phyloP scores from a whole-genome alignment of 2,113 vertebrate species.

The Dromiciops gliroides region DNA sequence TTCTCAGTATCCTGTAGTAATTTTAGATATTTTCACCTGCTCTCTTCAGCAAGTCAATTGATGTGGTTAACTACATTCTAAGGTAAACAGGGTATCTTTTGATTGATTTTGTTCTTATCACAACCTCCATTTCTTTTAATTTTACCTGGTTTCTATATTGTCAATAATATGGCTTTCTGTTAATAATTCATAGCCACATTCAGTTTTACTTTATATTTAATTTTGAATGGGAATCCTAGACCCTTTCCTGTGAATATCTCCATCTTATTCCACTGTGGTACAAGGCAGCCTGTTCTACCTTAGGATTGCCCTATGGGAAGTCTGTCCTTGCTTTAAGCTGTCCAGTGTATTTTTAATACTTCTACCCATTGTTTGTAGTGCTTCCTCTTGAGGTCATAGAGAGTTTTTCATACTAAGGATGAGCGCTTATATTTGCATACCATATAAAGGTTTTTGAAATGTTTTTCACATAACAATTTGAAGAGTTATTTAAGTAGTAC shows the following conservation, averaged over 20 bases:
- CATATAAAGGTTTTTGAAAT: background rate
- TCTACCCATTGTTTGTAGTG: background rate
- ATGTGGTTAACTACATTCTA: background rate
- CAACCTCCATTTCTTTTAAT: background rate
- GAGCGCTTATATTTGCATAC: background rate
- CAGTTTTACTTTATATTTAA: background rate
- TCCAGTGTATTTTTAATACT: background rate
- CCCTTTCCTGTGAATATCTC: background rate
- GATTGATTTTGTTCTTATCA: background rate
- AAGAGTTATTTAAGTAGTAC: background rate
- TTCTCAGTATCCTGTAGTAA: background rate
- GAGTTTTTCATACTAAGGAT: background rate
- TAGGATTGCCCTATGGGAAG: background rate
- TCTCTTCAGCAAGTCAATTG: rapidly evolving
- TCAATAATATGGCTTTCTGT: background rate
- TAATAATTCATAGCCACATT: background rate
- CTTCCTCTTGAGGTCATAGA: background rate
- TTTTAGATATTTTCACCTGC: background rate
- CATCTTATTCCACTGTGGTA: background rate
- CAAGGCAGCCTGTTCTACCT: background rate
- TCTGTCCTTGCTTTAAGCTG: background rate
- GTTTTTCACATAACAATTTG: background rate
- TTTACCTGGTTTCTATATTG: rapidly evolving
- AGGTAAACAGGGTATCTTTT: background rate
- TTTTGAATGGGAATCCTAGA: background rate